Conservation (phyloP, 2,888 invertebrate species). For the Ceraclea dissimilis region DNA sequence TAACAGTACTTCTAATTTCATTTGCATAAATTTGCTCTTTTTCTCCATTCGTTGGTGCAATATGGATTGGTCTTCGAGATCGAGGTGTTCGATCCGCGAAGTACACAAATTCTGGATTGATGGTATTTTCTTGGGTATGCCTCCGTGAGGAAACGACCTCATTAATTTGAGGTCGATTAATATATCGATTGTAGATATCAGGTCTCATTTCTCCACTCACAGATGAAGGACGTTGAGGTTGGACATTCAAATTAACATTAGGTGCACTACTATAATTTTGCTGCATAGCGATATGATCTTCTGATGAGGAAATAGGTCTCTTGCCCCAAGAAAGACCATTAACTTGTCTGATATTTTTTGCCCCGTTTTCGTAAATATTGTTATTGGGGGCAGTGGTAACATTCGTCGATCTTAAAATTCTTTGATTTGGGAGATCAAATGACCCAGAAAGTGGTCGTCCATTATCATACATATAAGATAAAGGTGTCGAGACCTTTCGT, state of each 20-base stretch:
- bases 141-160: slow-evolving; percentile 26
- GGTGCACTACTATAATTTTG: slow-evolving; percentile 36
- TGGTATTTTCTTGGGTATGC: slow-evolving; percentile 38
- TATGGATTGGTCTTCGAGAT: slow-evolving; percentile 64
- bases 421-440: slow-evolving; percentile 36
- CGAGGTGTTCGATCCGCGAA: slow-evolving; percentile 65
- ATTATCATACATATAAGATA: slow-evolving; percentile 47
- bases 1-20: slow-evolving; percentile 43
- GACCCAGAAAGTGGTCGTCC: slow-evolving; percentile 48
- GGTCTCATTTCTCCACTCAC: slow-evolving; percentile 47
- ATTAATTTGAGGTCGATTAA: slow-evolving; percentile 27
- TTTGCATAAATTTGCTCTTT: slow-evolving; percentile 44
- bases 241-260: slow-evolving; percentile 23
- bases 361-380: slow-evolving; percentile 16
- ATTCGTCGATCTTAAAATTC: slow-evolving; percentile 24
- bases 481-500: slow-evolving; percentile 48
- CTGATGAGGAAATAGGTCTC: slow-evolving; percentile 45
- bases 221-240: slow-evolving; percentile 44
- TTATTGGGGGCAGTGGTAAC: slow-evolving; percentile 17
- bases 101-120: slow-evolving; percentile 52
- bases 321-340: slow-evolving; percentile 26
- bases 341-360: slow-evolving; percentile 1
- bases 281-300: slow-evolving; percentile 48
- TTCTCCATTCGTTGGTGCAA: slow-evolving; percentile 47
- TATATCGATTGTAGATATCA: slow-evolving; percentile 30